Evolutionary conservation across 2,888 invertebrate genomes (phyloP), one percentile per base, ranked within the genome.

Genomic region (Aethes cnicana): DNA sequence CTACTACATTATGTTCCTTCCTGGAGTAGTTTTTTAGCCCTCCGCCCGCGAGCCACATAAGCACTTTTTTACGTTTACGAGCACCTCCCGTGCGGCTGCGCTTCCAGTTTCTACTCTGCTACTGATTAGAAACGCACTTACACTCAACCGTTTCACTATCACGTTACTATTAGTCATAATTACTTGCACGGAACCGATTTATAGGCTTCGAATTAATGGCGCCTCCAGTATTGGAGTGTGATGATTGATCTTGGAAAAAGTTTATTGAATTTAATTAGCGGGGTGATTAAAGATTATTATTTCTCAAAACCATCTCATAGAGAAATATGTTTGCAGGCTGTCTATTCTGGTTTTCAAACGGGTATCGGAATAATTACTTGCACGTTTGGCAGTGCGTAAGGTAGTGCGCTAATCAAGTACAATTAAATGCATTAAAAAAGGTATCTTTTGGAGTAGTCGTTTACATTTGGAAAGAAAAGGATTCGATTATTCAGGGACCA

Each of bases 1-100:
- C 84, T 80, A 83, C 86, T 85, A 86, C 81, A 84, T 87, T 81
- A 86, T 86, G 83, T 86, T 84, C 76, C 81, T 84, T 79, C 79
- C 81, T 81, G 78, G 76, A 67, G 73, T 68, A 70, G 79, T 84
- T 84, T 84, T 86, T 85, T 82, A 80, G 76, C 79, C 77, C 79
- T 73, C 75, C 58, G 74, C 65, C 68, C n/a, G n/a, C n/a, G 80
- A 77, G 78, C 78, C 84, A 86, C 83, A 87, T 87, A 87, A 85
- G 86, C 82, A 81, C 80, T 84, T 87, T 69, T 84, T 87, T 87
- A 84, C 84, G 74, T 82, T 86, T 84, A 85, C 75, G 85, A 78
- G 59, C 74, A 61, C 77, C 84, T 82, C 71, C 84, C 68, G 81
- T 76, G 64, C 68, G 70, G 69, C 71, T 77, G 74, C 72, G 65